Base-by-base conservation (phyloP, 2,888 invertebrate genomes). In the Xylota sylvarum region DNA sequence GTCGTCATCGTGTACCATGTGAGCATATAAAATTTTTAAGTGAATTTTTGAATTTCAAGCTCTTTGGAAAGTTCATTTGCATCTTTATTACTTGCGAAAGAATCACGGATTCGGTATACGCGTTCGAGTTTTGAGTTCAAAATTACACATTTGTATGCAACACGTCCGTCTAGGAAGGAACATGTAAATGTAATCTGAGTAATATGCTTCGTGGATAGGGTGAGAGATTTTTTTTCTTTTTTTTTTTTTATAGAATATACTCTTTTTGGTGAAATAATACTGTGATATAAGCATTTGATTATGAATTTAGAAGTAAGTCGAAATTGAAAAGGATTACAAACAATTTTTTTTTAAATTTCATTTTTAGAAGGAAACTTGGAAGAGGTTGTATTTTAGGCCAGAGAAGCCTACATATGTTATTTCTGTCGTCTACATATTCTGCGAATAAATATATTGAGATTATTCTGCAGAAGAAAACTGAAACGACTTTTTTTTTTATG, bases 11-110 rank as follows among this genome's bases (percentile, higher is more conserved):
- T n/a, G 50, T 14, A 55, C 55, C 79, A 72, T 79, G 64, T 72
- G 79, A 79, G 70, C 64, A 64, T 64, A 64, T 79, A 56, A 70
- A 79, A 70, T 37, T 62, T 72, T 79, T 72, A 79, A 79, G 79
- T 70, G 67, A 79, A 70, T 72, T 69, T 62, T 79, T 79, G 64
- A 70, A 70, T 78, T 70, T 32, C 12, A 37, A 64, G 62, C 52
- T 70, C 62, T 64, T 64, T 56, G 56, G 6, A 55, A 64, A 27
- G 64, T 79, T 79, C 70, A 79, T 79, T 79, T 79, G 70, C 79
- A 79, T 79, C 62, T 79, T 79, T 79, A 79, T 79, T 72, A 79
- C 79, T 55, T 46, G 70, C 70, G 46, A 70, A 79, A 64, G 79
- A 79, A 64, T 62, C 60, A 56, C 46, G 70, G 32, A 79, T 30